A percentile compares a stretch with the other conserved stretches of the same genome.
These are phyloP conservation scores for Limulus polyphemus DNA, from an alignment of 2,888 invertebrate species.

Conservation along the genomic window DNA sequence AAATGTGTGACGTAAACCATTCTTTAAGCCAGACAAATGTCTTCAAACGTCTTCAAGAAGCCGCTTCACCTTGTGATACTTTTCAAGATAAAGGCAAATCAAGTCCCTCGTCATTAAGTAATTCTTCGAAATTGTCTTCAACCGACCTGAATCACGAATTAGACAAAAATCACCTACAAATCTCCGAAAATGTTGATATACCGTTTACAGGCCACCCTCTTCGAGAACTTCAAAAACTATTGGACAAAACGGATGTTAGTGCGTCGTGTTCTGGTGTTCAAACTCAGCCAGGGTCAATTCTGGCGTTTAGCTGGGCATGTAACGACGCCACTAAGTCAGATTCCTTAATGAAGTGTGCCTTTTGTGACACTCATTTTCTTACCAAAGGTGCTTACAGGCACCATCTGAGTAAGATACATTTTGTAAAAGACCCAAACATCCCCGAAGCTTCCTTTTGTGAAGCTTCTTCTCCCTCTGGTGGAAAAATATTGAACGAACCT, in stretches of 20 bases:
- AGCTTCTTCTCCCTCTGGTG: constrained; percentile 22
- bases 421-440: constrained; percentile 65
- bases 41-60: too few relatives aligned
- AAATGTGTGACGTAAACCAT: too few relatives aligned
- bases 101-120: too few relatives aligned
- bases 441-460: constrained; percentile 22
- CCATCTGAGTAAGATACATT: constrained; percentile 89
- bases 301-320: constrained; percentile 89
- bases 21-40: too few relatives aligned
- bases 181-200: neutral
- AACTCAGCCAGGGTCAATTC: constrained; percentile 55
- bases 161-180: too few relatives aligned
- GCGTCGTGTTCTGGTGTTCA: constrained; percentile 36
- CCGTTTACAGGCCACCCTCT: constrained; percentile 57
- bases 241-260: constrained; percentile 70
- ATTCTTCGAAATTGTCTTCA: too few relatives aligned
- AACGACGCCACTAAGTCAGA: constrained; percentile 56
- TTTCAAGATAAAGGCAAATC: too few relatives aligned
- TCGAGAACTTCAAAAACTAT: constrained; percentile 85
- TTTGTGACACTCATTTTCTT: constrained; percentile 88
- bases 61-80: too few relatives aligned
- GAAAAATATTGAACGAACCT: neutral
- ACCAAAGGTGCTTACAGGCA: constrained; percentile 94
- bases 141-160: too few relatives aligned
- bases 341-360: constrained; percentile 84